These are phyloP conservation scores for Drosophila subsilvestris DNA, from an alignment of 2,888 invertebrate species.

Conservation along the genomic window DNA sequence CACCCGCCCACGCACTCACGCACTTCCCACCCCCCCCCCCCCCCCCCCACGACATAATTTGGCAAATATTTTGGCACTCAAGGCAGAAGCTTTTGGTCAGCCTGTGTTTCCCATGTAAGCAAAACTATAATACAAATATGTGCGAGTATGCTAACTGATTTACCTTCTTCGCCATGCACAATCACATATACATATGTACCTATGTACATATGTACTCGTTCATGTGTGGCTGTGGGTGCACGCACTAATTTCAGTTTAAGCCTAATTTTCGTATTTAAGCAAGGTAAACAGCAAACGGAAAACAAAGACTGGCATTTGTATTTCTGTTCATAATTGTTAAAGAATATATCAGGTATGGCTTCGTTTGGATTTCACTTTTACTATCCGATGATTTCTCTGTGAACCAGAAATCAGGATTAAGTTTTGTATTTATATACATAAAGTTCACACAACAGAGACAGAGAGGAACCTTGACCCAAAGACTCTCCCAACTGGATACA, in stretches of 20 bases:
- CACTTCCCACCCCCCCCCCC: background rate
- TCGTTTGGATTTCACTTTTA: background rate
- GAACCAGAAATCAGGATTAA: background rate
- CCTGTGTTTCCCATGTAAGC: slow-evolving; percentile 53
- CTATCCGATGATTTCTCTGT: background rate
- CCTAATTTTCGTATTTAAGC: slow-evolving; percentile 59
- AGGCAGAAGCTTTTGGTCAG: slow-evolving; percentile 55
- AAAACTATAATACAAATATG: slow-evolving; percentile 55
- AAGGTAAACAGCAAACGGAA: slow-evolving; percentile 55
- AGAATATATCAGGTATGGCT: background rate
- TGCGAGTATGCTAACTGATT: slow-evolving; percentile 37
- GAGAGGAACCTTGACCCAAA: too few relatives aligned
- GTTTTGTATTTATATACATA: too few relatives aligned
- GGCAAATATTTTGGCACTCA: slow-evolving; percentile 68
- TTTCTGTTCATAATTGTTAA: background rate
- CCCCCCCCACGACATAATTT: slow-evolving; percentile 32
- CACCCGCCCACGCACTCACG: slow-evolving; percentile 11
- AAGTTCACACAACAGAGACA: too few relatives aligned
- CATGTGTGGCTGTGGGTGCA: slow-evolving; percentile 15
- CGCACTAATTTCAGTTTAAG: slow-evolving; percentile 46
- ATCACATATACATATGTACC: background rate
- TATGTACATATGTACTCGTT: background rate
- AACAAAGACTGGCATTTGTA: slow-evolving; percentile 23
- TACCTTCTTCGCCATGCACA: slow-evolving; percentile 13
- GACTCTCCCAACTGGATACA: too few relatives aligned